Evolutionary conservation across 2,113 vertebrate genomes (phyloP).

Genomic region (Saccopteryx leptura): DNA sequence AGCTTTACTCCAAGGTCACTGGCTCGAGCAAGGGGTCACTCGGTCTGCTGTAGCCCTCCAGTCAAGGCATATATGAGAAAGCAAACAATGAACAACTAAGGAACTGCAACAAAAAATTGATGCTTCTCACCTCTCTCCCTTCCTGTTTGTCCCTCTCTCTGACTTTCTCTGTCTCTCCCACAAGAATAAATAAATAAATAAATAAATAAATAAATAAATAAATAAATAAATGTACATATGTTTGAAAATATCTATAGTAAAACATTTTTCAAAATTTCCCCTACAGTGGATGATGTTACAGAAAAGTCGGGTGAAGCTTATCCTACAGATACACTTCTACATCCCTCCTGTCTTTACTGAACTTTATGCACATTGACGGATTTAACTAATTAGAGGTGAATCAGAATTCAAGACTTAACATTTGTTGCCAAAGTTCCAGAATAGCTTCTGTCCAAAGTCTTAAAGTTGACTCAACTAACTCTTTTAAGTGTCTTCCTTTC

Average conservation of each 20-base stretch:
- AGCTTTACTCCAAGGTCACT: too few relatives aligned
- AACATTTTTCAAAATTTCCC: neutral
- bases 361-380: neutral
- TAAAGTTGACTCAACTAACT: neutral
- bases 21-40: too few relatives aligned
- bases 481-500: slow-evolving; percentile 4
- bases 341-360: neutral
- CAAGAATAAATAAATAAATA: too few relatives aligned
- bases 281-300: neutral
- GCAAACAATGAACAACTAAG: too few relatives aligned
- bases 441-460: neutral
- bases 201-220: too few relatives aligned
- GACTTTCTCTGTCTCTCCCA: too few relatives aligned
- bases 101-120: too few relatives aligned
- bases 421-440: neutral
- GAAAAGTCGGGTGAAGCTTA: neutral
- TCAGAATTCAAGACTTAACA: neutral
- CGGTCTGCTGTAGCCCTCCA: too few relatives aligned
- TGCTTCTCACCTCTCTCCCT: too few relatives aligned
- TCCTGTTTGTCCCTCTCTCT: too few relatives aligned
- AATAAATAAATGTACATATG: neutral
- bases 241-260: slow-evolving; percentile 19
- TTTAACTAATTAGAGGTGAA: neutral
- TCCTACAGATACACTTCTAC: neutral
- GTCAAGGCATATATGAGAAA: too few relatives aligned